Base-by-base conservation (phyloP, 2,797 vertebrate species). In the Ataeniobius toweri region DNA sequence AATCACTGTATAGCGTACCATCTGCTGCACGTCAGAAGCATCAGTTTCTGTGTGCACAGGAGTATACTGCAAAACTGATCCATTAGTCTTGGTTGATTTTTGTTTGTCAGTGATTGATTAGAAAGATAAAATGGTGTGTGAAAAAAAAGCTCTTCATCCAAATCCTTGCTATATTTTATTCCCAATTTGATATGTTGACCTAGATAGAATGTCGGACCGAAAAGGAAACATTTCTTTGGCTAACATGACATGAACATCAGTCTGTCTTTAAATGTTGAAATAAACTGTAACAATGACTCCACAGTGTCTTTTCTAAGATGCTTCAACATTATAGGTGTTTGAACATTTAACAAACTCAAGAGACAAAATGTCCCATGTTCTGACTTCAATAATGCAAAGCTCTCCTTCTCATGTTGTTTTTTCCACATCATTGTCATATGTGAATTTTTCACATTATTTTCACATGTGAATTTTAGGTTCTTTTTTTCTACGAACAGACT, bases 1-100 rank as follows among this genome's bases (percentile, higher is more conserved):
- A 93, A 94, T 93, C 93, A 92, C 86, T 61, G 90, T 87, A 86
- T 74, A 88, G 89, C 81, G 46, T 83, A 90, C 91, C 91, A 93
- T 94, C 92, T 94, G 93, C 90, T 81, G 84, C 89, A 77, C 86
- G 90, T 91, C 91, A 83, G 61, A 84, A 75, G 83, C 81, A 80
- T 76, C 20, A 69, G 75, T 75, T 65, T 81, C 83, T 80, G 82
- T 79, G 88, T 80, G 89, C 78, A 80, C 74, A 80, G 81, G 83
- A 84, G 81, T 73, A 73, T 61, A 63, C 80, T 80, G 51, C 75
- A 84, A 75, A 83, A 91, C 79, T 88, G 88, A 91, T 91, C 83
- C 78, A 80, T 67, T 72, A 81, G 85, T 82, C 77, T 67, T 71
- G 77, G 65, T 73, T 80, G 65, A 84, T 84, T 91, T 89, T 73